These are phyloP conservation scores for Condylura cristata DNA, from an alignment of 2,113 vertebrate genomes.

Conservation along the genomic window DNA sequence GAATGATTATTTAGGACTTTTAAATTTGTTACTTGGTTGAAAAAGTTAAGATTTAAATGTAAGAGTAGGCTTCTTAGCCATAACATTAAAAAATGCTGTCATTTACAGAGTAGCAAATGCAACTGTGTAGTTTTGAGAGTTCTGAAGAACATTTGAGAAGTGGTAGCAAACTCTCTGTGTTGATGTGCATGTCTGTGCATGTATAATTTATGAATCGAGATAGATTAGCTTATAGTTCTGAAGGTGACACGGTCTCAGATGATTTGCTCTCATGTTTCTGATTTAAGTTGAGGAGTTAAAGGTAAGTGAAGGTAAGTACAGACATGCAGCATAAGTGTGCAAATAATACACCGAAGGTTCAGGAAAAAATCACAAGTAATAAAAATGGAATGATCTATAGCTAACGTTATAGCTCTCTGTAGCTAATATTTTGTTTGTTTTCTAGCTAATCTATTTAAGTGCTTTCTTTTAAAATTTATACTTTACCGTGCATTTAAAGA, in stretches of 20 bases:
- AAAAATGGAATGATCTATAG: background rate
- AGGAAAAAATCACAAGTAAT: background rate
- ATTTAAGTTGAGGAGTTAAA: constrained; percentile 79
- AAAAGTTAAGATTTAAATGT: constrained; percentile 25
- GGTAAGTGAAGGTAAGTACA: constrained; percentile 86
- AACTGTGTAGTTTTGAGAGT: background rate
- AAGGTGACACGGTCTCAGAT: constrained; percentile 60
- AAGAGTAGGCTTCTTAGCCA: background rate
- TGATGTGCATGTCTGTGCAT: constrained; percentile 53
- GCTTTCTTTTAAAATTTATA: background rate
- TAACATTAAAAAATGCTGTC: background rate
- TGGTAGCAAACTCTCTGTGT: constrained; percentile 4
- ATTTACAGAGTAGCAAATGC: constrained; percentile 35
- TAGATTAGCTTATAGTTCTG: constrained; percentile 76
- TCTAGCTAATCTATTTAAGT: background rate
- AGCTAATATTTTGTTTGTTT: constrained; percentile 33
- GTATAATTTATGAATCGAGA: constrained; percentile 59
- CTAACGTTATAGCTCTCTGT: background rate
- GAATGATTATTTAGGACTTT: constrained; percentile 34
- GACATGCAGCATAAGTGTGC: constrained; percentile 44
- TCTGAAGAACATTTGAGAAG: constrained; percentile 28
- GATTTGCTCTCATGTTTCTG: constrained; percentile 72
- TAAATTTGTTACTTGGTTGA: constrained; percentile 32
- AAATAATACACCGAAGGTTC: background rate
- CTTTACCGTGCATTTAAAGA: constrained; percentile 1